Percentiles rank a stretch among this genome's conserved stretches.
phyloP scores from a whole-genome alignment of 2,888 invertebrate species.

The Octodonta nipae region DNA sequence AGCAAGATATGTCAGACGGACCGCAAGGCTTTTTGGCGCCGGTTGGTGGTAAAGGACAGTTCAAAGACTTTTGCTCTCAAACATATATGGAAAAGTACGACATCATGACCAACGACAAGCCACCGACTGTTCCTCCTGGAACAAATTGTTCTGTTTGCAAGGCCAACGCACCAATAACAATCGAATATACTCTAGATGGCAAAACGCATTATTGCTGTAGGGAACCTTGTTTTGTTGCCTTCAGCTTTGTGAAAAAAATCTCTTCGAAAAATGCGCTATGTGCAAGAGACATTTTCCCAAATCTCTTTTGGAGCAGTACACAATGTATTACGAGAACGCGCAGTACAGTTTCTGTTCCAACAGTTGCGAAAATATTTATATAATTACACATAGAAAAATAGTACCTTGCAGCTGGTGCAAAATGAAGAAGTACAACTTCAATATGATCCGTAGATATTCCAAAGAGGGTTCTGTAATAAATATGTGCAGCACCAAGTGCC shows the following conservation, averaged over 20 bases:
- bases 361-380: conserved; percentile 81
- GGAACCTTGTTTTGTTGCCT: conserved; percentile 85
- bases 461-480: conserved; percentile 47
- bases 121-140: conserved; percentile 41
- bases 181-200: conserved; percentile 63
- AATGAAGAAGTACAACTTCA: conserved; percentile 91
- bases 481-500: conserved; percentile 80
- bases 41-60: conserved; percentile 75
- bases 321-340: conserved; percentile 56
- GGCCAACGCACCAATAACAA: conserved; percentile 53
- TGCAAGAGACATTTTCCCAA: conserved; percentile 75
- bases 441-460: conserved; percentile 63
- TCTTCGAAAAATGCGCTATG: conserved; percentile 71
- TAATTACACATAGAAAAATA: conserved; percentile 73
- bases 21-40: conserved; percentile 67
- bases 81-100: conserved; percentile 65
- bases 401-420: conserved; percentile 91
- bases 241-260: conserved; percentile 83
- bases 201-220: conserved; percentile 65
- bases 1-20: conserved; percentile 72
- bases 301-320: conserved; percentile 50
- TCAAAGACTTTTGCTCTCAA: conserved; percentile 54
- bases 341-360: conserved; percentile 75
- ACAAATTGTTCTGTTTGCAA: conserved; percentile 74
- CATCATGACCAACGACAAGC: conserved; percentile 51